Conservation (phyloP, 53 echinoderm and acorn worm species). For the Luidia sarsii region DNA sequence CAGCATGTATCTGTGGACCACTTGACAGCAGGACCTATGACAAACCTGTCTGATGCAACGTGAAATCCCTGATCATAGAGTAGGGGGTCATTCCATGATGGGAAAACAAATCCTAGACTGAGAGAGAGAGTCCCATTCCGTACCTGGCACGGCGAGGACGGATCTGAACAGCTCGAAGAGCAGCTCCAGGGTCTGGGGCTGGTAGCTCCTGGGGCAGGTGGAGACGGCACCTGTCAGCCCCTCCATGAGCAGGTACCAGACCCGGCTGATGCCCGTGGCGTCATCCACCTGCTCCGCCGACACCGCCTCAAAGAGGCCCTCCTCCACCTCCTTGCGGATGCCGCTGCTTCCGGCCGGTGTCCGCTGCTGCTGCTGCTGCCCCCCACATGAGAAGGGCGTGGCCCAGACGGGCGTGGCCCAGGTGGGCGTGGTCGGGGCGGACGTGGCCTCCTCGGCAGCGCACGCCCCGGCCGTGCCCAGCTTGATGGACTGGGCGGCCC, state of each 20-base stretch:
- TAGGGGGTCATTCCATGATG: no score
- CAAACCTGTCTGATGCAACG: no score
- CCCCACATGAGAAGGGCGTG: constrained; percentile 1
- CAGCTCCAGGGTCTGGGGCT: constrained; percentile 92
- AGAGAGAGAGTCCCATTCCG: no score
- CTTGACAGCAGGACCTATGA: no score
- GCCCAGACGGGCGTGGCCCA: no score
- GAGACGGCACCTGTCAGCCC: constrained; percentile 94
- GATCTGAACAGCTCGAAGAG: constrained; percentile 90
- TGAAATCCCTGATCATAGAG: no score
- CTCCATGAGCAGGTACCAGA: constrained; percentile 95
- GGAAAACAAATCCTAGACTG: not conserved
- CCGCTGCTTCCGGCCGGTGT: no score
- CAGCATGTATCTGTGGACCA: no score
- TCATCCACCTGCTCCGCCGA: constrained; percentile 84
- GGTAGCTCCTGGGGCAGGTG: constrained; percentile 84
- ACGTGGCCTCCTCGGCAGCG: constrained; percentile 50
- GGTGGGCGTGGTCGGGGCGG: constrained; percentile 36
- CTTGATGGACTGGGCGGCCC: constrained; percentile 91
- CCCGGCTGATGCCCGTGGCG: constrained; percentile 84
- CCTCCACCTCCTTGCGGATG: constrained; percentile 20
- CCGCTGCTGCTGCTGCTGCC: not conserved
- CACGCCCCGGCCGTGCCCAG: constrained; percentile 67
- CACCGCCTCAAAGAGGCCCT: constrained; percentile 74
- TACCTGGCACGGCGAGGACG: constrained; percentile 75